Conservation (phyloP, 2,888 invertebrate genomes). For the Mimas tiliae region DNA sequence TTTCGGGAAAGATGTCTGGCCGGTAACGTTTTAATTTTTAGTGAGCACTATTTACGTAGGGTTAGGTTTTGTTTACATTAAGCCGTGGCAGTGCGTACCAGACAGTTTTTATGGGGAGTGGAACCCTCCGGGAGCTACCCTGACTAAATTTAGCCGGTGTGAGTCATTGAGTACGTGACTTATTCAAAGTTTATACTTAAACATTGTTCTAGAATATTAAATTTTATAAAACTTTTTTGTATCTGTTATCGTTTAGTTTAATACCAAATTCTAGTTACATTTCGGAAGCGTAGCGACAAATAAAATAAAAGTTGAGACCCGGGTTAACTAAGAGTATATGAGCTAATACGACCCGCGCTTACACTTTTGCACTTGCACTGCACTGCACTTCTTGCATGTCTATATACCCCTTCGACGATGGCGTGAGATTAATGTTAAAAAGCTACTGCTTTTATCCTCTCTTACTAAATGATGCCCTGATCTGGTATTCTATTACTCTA, state of each 20-base stretch:
- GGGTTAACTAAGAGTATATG: too few species aligned
- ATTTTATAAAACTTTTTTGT: background rate
- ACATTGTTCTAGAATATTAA: background rate
- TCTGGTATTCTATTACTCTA: too few species aligned
- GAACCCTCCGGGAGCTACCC: constrained; percentile 14
- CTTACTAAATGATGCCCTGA: too few species aligned
- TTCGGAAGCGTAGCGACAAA: too few species aligned
- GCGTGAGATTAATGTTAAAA: background rate
- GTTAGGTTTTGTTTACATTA: constrained; percentile 32
- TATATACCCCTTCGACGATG: background rate
- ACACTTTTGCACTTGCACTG: too few species aligned
- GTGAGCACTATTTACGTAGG: constrained; percentile 10
- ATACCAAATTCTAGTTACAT: background rate
- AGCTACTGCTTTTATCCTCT: too few species aligned
- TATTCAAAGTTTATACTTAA: background rate
- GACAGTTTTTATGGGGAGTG: constrained; percentile 10
- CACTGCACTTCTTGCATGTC: background rate
- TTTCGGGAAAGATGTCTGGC: background rate
- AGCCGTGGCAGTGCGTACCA: constrained; percentile 24
- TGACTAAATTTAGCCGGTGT: background rate
- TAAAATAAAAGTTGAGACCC: too few species aligned
- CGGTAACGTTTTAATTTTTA: constrained; percentile 1
- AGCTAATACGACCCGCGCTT: too few species aligned
- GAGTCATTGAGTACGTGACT: constrained; percentile 16
- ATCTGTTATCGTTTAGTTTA: background rate